Base-by-base conservation (phyloP, 2,113 vertebrate species). In the Myotis yumanensis region DNA sequence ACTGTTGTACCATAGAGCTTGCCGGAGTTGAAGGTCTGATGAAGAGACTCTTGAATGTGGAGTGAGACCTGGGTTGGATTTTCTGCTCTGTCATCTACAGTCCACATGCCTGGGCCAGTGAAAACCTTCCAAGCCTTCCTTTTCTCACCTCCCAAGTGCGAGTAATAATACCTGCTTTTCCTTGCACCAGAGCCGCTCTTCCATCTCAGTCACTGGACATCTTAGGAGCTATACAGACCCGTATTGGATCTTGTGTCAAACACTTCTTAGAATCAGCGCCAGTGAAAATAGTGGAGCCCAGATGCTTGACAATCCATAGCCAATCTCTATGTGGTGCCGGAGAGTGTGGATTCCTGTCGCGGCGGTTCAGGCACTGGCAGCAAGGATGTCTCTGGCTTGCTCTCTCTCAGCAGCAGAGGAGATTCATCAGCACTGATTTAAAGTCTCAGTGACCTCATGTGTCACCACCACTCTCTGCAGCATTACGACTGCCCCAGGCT, bases 361-460 rank as follows among this genome's bases (percentile, higher is more conserved):
- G 57, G 73, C 30, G 71, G 93, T 94, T 4, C 81, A 72, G 85
- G 85, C 57, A 17, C 93, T 43, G 0, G 11, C 22, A 25, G 68
- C 64, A 76, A 90, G 72, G 92, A 75, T 92, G 72, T 23, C 79
- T 96, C 87, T 75, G 68, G 84, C 54, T 91, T 11, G 30, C 40
- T 84, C 82, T 64, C 59, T 86, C 23, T 82, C 48, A 72, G 92
- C 25, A 25, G 72, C 90, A 73, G 62, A 96, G 81, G 77, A 90
- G 86, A 86, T 48, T 68, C 73, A 28, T 88, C 81, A 92, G 88
- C 72, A 54, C 72, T 92, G 90, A 96, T 95, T 96, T 95, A 90
- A 88, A 90, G 68, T 81, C 68, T 72, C 35, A 23, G 59, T 73
- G 88, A 94, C 88, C 92, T 97, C 35, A 11, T 90, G 64, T 90